Evolutionary conservation across 2,797 vertebrate genomes (phyloP), one percentile per base, ranked within the genome.

Genomic region (Acrossocheilus wenchowensis): DNA sequence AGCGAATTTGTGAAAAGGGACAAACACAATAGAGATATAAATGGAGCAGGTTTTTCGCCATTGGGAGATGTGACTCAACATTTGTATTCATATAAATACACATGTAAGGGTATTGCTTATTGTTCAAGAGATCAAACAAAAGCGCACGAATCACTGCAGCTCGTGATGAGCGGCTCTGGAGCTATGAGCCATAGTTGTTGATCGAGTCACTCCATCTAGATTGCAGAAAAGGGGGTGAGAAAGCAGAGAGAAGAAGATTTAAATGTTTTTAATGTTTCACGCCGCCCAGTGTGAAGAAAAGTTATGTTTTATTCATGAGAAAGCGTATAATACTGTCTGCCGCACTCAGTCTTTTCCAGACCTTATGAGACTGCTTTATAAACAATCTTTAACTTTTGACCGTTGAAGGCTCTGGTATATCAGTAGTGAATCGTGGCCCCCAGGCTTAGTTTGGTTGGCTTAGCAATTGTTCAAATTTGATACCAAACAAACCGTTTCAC

Each of bases 271-370:
- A 83, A 77, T 88, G 84, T 84, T 82, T 48, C 62, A 77, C 26
- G 23, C 23, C 21, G 39, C 30, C 50, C 64, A 26, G 48, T 60
- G 43, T 74, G 45, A 39, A 86, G 54, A 85, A 66, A 17, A 78
- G 48, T 12, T 8, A 82, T 88, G 80, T 87, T 86, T 88, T 88
- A 87, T 90, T 87, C 82, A 89, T 87, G 10, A 11, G 23, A 10
- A 26, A 62, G 10, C 10, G 0, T 26, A 62, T 62, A 26, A 82
- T 75, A 83, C 23, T 52, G 74, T 71, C 78, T 2, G 50, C 69
- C 43, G 41, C 54, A 50, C 26, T 54, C 14, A 26, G 43, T 36
- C 23, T 66, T 77, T 78, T 52, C 45, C 73, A 77, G 34, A 77
- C 60, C 5, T 41, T 78, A 39, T 66, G 45, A 30, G 73, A 52